These are phyloP conservation scores for Clarias platycephalus DNA, from an alignment of 2,797 vertebrate genomes.

Conservation along the genomic window DNA sequence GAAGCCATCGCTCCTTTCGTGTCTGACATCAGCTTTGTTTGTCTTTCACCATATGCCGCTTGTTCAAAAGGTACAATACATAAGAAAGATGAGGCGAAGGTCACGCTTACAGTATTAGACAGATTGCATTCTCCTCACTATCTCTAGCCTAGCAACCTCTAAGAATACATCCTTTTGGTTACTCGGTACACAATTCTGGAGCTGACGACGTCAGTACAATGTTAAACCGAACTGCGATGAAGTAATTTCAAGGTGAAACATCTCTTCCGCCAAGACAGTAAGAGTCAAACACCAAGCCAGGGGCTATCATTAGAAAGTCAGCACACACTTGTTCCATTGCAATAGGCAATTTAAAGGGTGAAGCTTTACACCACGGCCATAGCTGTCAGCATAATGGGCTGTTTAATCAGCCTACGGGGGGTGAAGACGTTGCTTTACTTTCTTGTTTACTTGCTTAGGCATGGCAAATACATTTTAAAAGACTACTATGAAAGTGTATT, in stretches of 20 bases:
- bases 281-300: slow-evolving; percentile 7
- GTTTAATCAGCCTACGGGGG: slow-evolving; percentile 10
- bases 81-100: slow-evolving; percentile 15
- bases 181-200: background rate
- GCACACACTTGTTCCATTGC: background rate
- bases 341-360: background rate
- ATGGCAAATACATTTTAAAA: background rate
- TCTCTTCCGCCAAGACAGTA: background rate
- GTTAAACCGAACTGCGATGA: background rate
- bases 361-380: background rate
- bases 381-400: background rate
- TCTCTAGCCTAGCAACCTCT: slow-evolving; percentile 17
- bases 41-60: slow-evolving; percentile 47
- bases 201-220: background rate
- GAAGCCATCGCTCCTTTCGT: slow-evolving; percentile 35
- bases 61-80: slow-evolving; percentile 38
- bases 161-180: slow-evolving; percentile 28
- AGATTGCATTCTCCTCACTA: background rate
- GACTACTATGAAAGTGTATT: background rate
- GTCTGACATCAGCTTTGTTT: slow-evolving; percentile 51
- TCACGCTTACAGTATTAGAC: slow-evolving; percentile 18
- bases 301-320: slow-evolving; percentile 12
- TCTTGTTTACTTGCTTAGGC: background rate
- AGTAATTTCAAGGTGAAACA: background rate
- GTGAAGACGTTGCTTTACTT: background rate